A percentile compares a stretch with the other conserved stretches of the same genome.
phyloP scores from a whole-genome alignment of 2,888 invertebrate genomes.

The Apantesis nais region DNA sequence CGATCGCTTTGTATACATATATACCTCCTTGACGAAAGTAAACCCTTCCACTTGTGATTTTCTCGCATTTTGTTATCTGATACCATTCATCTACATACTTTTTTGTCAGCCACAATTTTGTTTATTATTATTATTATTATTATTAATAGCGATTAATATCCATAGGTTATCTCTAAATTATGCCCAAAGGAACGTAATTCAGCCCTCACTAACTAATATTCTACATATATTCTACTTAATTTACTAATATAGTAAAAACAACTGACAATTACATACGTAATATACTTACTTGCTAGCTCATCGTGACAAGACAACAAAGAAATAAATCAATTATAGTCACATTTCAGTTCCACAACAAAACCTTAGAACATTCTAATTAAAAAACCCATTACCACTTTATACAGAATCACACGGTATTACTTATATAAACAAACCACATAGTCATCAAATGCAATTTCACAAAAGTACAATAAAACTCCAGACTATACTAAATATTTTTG shows the following conservation, averaged over 20 bases:
- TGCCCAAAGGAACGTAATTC: background rate
- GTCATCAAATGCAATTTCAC: constrained; percentile 23
- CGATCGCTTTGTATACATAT: constrained; percentile 12
- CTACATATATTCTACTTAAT: background rate
- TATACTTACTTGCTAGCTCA: background rate
- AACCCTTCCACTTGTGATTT: background rate
- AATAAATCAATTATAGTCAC: constrained; percentile 14
- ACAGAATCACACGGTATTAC: constrained; percentile 8
- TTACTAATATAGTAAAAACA: background rate
- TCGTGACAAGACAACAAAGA: background rate
- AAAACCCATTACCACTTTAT: constrained; percentile 18
- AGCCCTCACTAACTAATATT: too few relatives aligned
- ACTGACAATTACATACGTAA: background rate
- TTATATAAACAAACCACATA: constrained; percentile 15
- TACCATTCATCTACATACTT: background rate
- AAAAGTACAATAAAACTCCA: constrained; percentile 20
- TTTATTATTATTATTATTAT: too few relatives aligned
- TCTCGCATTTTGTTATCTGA: background rate
- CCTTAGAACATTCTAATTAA: constrained; percentile 18
- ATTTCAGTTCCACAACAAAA: constrained; percentile 2
- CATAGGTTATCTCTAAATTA: background rate
- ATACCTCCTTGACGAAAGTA: background rate
- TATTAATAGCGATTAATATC: too few relatives aligned
- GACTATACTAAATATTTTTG: constrained; percentile 30
- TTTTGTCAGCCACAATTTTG: background rate